These are phyloP conservation scores for Magallana angulata DNA, from an alignment of 1,140 invertebrate genomes.

Conservation along the genomic window DNA sequence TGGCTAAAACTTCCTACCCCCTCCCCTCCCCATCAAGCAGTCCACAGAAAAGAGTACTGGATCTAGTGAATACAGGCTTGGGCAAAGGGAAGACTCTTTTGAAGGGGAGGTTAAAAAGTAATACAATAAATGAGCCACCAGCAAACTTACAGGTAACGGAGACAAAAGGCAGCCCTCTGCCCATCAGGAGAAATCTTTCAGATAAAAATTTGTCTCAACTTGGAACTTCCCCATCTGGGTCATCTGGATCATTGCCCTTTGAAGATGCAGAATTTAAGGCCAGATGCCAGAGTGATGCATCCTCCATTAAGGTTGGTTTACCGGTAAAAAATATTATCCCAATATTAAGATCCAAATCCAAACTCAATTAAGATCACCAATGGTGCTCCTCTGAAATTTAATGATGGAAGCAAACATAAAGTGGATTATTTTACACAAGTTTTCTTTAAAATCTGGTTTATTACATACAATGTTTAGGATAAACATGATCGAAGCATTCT, in stretches of 20 bases:
- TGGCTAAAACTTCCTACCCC: conserved; percentile 9
- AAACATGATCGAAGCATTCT: too few species aligned
- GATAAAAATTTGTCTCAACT: conserved; percentile 21
- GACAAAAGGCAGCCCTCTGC: neutral
- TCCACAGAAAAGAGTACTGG: conserved; percentile 49
- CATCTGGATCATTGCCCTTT: neutral
- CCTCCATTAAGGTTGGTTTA: conserved; percentile 23
- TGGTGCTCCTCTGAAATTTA: too few species aligned
- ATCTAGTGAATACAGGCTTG: conserved; percentile 46
- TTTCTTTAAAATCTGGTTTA: too few species aligned
- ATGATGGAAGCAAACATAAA: too few species aligned
- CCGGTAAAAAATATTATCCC: too few species aligned
- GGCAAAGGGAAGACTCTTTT: conserved; percentile 48
- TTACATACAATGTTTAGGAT: too few species aligned
- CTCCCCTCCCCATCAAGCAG: conserved; percentile 34
- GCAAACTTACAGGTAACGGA: neutral
- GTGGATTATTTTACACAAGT: too few species aligned
- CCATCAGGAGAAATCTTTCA: conserved; percentile 29
- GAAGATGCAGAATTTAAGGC: neutral
- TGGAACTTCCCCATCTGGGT: neutral
- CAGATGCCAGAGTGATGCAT: conserved; percentile 38
- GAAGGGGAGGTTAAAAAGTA: conserved; percentile 54
- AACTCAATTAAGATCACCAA: too few species aligned
- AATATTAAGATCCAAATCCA: too few species aligned
- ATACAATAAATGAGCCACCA: conserved; percentile 15